Evolutionary conservation across 1,140 invertebrate genomes (phyloP).

Genomic region (Formica exsecta): DNA sequence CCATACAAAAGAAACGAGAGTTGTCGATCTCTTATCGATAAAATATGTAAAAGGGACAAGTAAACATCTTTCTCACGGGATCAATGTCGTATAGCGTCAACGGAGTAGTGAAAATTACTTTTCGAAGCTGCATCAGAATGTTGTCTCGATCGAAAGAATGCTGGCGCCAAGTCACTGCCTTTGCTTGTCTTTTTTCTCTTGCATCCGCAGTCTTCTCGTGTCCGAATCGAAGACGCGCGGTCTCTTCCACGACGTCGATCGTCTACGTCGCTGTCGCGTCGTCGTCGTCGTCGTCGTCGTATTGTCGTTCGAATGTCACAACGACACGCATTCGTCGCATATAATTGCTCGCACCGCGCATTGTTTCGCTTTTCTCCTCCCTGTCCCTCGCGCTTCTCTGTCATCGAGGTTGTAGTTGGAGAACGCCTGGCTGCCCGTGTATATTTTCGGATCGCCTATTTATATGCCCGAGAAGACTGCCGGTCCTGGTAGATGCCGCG

Average conservation of each 20-base stretch:
- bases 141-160: conserved; percentile 65
- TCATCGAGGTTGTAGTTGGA: conserved; percentile 44
- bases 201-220: background rate
- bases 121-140: conserved; percentile 55
- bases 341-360: conserved; percentile 71
- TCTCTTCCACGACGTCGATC: conserved; percentile 38
- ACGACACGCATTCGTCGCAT: conserved; percentile 76
- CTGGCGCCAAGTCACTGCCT: conserved; percentile 72
- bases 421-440: conserved; percentile 61
- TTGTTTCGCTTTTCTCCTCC: conserved; percentile 63
- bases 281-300: background rate
- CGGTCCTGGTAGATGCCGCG: conserved; percentile 62
- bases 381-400: conserved; percentile 28
- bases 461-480: conserved; percentile 63
- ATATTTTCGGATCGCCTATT: conserved; percentile 75
- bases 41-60: conserved; percentile 24
- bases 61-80: conserved; percentile 37
- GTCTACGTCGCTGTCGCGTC: background rate
- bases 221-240: conserved; percentile 20
- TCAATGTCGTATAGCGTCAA: conserved; percentile 30
- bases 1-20: conserved; percentile 24
- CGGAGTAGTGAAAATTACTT: conserved; percentile 35
- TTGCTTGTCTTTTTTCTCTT: conserved; percentile 65
- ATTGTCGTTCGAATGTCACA: conserved; percentile 66
- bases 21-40: conserved; percentile 35